phyloP scores from a whole-genome alignment of 2,888 invertebrate species.

The Liodrosophila aerea region DNA sequence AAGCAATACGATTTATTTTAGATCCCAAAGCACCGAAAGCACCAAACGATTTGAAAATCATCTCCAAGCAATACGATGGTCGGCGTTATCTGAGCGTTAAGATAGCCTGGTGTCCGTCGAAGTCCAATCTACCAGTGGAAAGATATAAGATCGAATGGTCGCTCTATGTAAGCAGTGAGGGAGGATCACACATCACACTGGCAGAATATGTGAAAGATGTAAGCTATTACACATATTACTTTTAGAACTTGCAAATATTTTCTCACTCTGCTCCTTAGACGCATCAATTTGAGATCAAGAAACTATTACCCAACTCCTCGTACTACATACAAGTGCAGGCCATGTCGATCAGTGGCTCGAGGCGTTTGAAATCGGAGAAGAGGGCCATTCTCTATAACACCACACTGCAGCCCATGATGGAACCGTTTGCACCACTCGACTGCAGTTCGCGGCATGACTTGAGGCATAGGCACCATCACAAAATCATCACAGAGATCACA shows the following conservation, averaged over 20 bases:
- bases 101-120: conserved; percentile 88
- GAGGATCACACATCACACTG: conserved; percentile 78
- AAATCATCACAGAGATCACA: conserved; percentile 20
- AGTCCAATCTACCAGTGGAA: conserved; percentile 88
- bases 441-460: conserved; percentile 50
- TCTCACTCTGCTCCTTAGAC: conserved; percentile 79
- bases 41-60: conserved; percentile 78
- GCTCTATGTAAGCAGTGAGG: conserved; percentile 84
- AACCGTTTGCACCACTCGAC: conserved; percentile 56
- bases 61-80: conserved; percentile 76
- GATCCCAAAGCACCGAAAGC: conserved; percentile 81
- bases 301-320: conserved; percentile 87
- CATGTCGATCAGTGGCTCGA: conserved; percentile 87
- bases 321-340: conserved; percentile 92
- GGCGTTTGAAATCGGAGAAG: conserved; percentile 88
- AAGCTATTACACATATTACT: conserved; percentile 28
- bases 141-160: conserved; percentile 90
- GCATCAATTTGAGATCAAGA: conserved; percentile 86
- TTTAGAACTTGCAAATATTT: not conserved
- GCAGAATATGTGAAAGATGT: conserved; percentile 80
- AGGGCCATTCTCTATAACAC: conserved; percentile 88
- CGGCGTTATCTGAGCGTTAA: conserved; percentile 84
- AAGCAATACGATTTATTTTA: conserved; percentile 42
- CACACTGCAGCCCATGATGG: conserved; percentile 81
- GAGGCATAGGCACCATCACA: conserved; percentile 55